A percentile compares a stretch with the other conserved stretches of the same genome.
These are phyloP conservation scores for Bellardia pandia DNA, from an alignment of 2,888 invertebrate species.

Conservation along the genomic window DNA sequence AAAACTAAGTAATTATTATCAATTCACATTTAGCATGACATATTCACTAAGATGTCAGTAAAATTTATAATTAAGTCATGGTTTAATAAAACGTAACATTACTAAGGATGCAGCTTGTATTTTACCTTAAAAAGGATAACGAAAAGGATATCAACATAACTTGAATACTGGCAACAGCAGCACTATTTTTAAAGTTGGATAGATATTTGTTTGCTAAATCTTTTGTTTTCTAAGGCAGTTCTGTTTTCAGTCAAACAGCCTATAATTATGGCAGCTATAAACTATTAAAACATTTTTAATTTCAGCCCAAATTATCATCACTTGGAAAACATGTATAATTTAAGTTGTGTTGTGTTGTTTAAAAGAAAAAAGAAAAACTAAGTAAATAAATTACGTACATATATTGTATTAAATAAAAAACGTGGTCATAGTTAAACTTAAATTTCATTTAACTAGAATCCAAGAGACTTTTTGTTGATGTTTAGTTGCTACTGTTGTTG, in stretches of 20 bases:
- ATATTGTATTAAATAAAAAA: background rate
- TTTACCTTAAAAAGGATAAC: too few relatives aligned
- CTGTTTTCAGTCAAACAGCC: background rate
- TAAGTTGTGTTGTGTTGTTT: background rate
- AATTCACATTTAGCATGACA: too few relatives aligned
- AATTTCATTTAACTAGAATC: conserved; percentile 44
- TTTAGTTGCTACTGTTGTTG: conserved; percentile 60
- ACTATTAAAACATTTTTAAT: background rate
- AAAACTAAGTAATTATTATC: too few relatives aligned
- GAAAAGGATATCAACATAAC: too few relatives aligned
- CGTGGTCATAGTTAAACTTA: conserved; percentile 45
- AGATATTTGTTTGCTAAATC: too few relatives aligned
- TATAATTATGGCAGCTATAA: background rate
- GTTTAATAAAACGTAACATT: too few relatives aligned
- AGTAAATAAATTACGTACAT: conserved; percentile 57
- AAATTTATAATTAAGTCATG: too few relatives aligned
- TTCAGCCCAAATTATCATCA: background rate
- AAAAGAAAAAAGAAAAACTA: background rate
- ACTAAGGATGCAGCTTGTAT: too few relatives aligned
- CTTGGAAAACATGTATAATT: background rate
- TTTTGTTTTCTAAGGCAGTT: too few relatives aligned
- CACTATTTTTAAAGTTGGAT: too few relatives aligned
- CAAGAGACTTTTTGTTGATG: conserved; percentile 69
- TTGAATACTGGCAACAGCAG: too few relatives aligned
- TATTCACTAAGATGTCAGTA: too few relatives aligned